Evolutionary conservation across 2,797 vertebrate genomes (phyloP), one percentile per base, ranked within the genome.

Genomic region (Pseudocheirus occidentalis): DNA sequence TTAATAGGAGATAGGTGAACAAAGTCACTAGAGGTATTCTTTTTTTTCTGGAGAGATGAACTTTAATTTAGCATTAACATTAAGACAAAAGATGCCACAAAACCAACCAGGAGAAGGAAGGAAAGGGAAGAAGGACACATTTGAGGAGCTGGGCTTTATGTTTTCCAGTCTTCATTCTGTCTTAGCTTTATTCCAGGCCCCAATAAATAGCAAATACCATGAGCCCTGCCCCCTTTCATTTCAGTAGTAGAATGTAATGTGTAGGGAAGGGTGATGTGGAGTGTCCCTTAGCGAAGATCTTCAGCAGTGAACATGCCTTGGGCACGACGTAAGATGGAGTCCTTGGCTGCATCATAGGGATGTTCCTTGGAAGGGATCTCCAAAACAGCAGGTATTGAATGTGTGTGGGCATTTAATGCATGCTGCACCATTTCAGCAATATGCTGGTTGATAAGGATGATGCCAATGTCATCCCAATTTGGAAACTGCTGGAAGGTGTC

Each of bases 341-440:
- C 99, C 98, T 99, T 99, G 98, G 99, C 98, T 0, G 99, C 99
- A 29, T 99, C 99, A 6, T 99, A 99, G 0, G 99, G 99, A 94
- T 99, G 99, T 97, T 99, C 99, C 98, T 99, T 99, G 87, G 99
- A 99, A 0, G 99, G 99, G 96, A 99, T 99, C 98, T 99, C 99
- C 96, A 99, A 98, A 52, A 99, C 99, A 0, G 99, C 99, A 0
- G 99, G 99, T 95, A 99, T 99, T 1, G 99, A 99, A 95, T 99
- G 97, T 97, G 99, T 98, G 96, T 99, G 99, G 7, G 98, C 99
- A 0, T 99, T 99, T 0, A 99, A 99, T 1, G 99, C 99, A 0
- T 99, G 99, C 2, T 99, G 99, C 95, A 99, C 99, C 99, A 99
- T 99, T 98, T 99, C 99, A 0, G 99, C 99, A 0, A 99, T 99